Evolutionary conservation across 37 sponge, comb jelly and placozoan species (phyloP), one percentile per base, ranked within the genome.

Genomic region (Chondrosia reniformis): DNA sequence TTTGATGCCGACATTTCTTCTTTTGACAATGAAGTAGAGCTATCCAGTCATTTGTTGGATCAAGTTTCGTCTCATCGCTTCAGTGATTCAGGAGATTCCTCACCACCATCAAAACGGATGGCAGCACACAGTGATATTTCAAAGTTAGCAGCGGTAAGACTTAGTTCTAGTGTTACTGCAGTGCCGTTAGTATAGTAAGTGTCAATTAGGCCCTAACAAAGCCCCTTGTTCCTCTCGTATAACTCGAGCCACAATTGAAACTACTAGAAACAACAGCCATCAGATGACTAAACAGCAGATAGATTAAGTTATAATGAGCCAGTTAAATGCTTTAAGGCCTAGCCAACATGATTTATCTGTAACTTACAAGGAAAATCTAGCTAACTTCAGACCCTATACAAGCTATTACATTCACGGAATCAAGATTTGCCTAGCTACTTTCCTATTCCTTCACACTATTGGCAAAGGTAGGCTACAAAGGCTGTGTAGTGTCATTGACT

Each of bases 241-340:
- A 43, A 43, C 72, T 40, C 42, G 12, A 24, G 22, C 15, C 8
- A 69, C 72, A 24, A 69, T 69, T 8, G 13, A 24, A 34, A 41
- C 39, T 43, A 69, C 24, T 41, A 1, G 72, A 2, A 69, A 69
- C 43, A 69, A 69, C 21, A 43, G 72, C 41, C 72, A 69, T 44
- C 72, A 69, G 7, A 38, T 40, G 43, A 69, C 25, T 38, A 13
- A 4, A 8, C 12, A 9, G 17, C 44, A 69, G 24, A 1, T 69
- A 44, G 72, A 69, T 25, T 40, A 13, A 69, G 61, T 39, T 2
- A 40, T 40, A 21, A 69, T 69, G 72, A 21, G 44, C 7, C 72
- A 69, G 12, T 40, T 69, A 44, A 69, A 69, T 69, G 72, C 43
- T 17, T 44, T 69, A 15, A 69, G 72, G 72, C 39, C 72, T 7